Evolutionary conservation across 2,113 vertebrate species (phyloP), one percentile per base, ranked within the genome.

Genomic region (Haplochromis burtoni): DNA sequence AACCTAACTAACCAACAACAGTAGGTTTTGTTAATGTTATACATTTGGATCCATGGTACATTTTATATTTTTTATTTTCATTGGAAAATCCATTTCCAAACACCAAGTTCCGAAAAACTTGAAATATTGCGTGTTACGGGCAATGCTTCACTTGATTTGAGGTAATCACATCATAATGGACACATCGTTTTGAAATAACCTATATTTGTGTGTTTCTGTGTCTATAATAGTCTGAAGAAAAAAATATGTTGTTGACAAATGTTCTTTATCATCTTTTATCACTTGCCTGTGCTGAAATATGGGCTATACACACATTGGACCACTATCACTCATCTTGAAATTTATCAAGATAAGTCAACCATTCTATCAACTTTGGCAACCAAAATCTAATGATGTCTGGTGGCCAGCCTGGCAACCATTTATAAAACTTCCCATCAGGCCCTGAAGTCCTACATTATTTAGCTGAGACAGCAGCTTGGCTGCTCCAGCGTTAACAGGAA

Each of bases 381-480:
- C 12, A 14, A 83, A 83, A 85, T 81, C 40, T n/a, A 76, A 59
- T 71, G 54, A 80, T 51, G 66, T 88, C 53, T 88, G 68, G 68
- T 80, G 82, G 68, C 79, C 71, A 63, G 78, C 38, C 38, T 76
- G 51, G 91, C 63, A 84, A 80, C 42, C 78, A 82, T 86, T 88
- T 87, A 85, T 53, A 80, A 90, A 89, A 71, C 79, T 59, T 81
- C 78, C 81, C 49, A 55, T 80, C 76, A 86, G 84, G 66, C 82
- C 84, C 63, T 5, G 73, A 78, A 86, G 89, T 87, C 81, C 82
- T 89, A 55, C 81, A 82, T 92, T 63, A 91, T 84, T 87, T 84
- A 85, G 87, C 91, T 87, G 86, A 90, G 89, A 86, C 91, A 90
- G 89, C 88, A 85, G 82, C 86, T 90, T 84, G 89, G 89, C 89